Base-by-base conservation (phyloP, 2,888 invertebrate species). In the Sceliomorpha sp. region DNA sequence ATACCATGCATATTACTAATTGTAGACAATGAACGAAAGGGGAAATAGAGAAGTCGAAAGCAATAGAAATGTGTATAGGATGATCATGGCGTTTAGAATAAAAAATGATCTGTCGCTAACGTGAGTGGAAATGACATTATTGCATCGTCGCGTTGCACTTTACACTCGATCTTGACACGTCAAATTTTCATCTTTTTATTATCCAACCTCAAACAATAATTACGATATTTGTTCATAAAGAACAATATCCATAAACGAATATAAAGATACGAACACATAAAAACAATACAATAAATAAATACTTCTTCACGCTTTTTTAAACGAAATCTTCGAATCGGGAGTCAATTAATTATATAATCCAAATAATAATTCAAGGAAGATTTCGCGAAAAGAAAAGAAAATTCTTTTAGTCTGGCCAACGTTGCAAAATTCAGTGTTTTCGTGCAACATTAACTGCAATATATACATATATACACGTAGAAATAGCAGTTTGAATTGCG, bases 271-370 rank as follows among this genome's bases (percentile, higher is more conserved):
- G n/a, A n/a, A n/a, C n/a, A n/a, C n/a, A n/a, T n/a, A n/a, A n/a
- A n/a, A n/a, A n/a, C n/a, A n/a, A n/a, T n/a, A n/a, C n/a, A n/a
- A n/a, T n/a, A n/a, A n/a, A n/a, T n/a, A n/a, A n/a, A n/a, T n/a
- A n/a, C n/a, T n/a, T n/a, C n/a, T n/a, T n/a, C n/a, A n/a, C n/a
- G n/a, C n/a, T n/a, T n/a, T n/a, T 31, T 9, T 31, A 37, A 32
- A 40, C 53, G 58, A 37, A 62, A 62, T 62, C 50, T 68, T 56
- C 48, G 44, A 56, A 27, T 39, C n/a, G n/a, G n/a, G 55, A 40
- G 68, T 68, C 68, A 68, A 68, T 68, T 68, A 68, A 39, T 48
- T 60, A 36, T 44, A 31, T 27, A 17, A 24, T n/a, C n/a, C n/a
- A 4, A 40, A 17, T 15, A 42, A 47, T 47, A 27, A 56, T 50